Evolutionary conservation across 2,797 vertebrate species (phyloP), one percentile per base, ranked within the genome.

Genomic region (Falco concolor): DNA sequence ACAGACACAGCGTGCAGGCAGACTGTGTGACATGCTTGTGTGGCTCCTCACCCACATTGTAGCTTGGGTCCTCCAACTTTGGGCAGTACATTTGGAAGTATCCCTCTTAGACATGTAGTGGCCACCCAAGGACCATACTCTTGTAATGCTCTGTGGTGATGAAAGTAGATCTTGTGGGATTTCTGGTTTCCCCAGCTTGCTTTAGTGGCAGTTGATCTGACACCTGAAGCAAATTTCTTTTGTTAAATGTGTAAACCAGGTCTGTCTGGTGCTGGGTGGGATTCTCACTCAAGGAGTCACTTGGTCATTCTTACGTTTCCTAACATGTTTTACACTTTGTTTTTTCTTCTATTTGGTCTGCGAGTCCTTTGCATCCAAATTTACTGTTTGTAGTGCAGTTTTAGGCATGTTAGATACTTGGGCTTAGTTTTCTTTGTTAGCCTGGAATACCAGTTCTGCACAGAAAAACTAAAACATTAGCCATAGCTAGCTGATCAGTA

Each of bases 1-100:
- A 34, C 45, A 70, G 75, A 16, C 10, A 5, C 13, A 63, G 34
- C 0, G 0, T 34, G 7, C 59, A 34, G 47, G 11, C 5, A 45
- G 10, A 3, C 21, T 44, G 13, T 30, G 9, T 24, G 6, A 14
- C 0, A 0, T 25, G 9, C 45, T 80, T 24, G 40, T 38, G 20
- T 49, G 70, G 5, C 52, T 72, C 13, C 38, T 30, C 36, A 25
- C 7, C 12, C 15, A n/a, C 28, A 18, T 27, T 27, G 28, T 44
- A 34, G 28, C 40, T 67, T 38, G 8, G 9, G 4, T 5, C 7
- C 11, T 72, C 9, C 30, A 38, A 2, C 7, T 50, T 22, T 16
- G 49, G 28, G 5, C 49, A 42, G 28, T 5, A 12, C 3, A 2
- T 12, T 12, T 56, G 47, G 24, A 50, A 74, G 59, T 72, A 53